Percentiles rank a stretch among this genome's conserved stretches.
phyloP scores from a whole-genome alignment of 2,113 vertebrate species.

The Carollia perspicillata region DNA sequence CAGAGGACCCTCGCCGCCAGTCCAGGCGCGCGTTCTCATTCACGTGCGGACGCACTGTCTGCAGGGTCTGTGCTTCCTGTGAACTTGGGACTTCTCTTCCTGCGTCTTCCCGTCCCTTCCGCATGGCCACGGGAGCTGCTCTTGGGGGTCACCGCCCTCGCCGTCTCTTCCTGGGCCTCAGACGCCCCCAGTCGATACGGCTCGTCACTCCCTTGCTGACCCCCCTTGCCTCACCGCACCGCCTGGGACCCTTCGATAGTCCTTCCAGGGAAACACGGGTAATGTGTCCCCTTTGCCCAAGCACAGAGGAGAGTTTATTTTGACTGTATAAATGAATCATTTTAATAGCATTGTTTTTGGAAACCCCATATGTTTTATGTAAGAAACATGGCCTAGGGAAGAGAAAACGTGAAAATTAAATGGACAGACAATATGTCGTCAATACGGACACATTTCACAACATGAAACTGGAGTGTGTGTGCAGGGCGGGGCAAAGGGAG shows the following conservation, averaged over 20 bases:
- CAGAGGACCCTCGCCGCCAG: background rate
- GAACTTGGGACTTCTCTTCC: background rate
- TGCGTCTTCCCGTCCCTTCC: background rate
- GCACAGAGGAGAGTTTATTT: background rate
- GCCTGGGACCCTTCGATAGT: background rate
- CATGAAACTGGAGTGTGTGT: background rate
- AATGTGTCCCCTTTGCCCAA: background rate
- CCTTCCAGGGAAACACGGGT: background rate
- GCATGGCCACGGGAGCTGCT: background rate
- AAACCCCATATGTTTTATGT: background rate
- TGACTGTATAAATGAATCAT: background rate
- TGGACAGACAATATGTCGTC: background rate
- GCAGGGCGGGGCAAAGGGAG: background rate
- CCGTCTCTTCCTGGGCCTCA: background rate
- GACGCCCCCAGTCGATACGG: rapidly evolving
- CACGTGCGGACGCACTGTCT: background rate
- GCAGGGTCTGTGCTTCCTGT: background rate
- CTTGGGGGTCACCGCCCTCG: background rate
- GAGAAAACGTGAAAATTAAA: background rate
- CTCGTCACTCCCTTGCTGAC: background rate
- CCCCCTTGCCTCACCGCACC: background rate
- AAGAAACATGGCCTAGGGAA: background rate
- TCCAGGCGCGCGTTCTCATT: background rate
- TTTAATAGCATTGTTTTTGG: background rate
- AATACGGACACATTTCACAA: background rate